These are phyloP conservation scores for Dipodomys spectabilis DNA, from an alignment of 2,113 vertebrate genomes.

Conservation along the genomic window DNA sequence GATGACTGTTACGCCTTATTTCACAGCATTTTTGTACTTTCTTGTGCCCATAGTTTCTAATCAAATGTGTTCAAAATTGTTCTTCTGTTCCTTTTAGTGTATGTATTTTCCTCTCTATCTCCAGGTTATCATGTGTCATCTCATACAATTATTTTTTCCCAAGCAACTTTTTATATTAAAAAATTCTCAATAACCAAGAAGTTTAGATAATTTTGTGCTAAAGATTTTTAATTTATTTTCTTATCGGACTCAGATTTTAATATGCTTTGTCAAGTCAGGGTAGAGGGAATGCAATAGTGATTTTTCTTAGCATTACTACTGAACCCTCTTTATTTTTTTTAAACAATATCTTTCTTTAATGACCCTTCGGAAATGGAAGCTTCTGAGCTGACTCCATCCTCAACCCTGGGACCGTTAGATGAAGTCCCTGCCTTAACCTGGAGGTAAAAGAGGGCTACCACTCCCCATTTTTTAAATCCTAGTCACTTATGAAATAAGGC, in stretches of 20 bases:
- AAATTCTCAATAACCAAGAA: background rate
- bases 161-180: background rate
- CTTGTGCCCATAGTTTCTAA: conserved; percentile 19
- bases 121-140: background rate
- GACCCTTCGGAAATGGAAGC: conserved; percentile 78
- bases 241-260: background rate
- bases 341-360: conserved; percentile 83
- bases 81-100: conserved; percentile 2
- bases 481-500: conserved; percentile 80
- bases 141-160: conserved; percentile 13
- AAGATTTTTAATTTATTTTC: background rate
- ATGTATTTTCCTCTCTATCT: background rate
- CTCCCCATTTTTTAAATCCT: conserved; percentile 67
- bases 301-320: too few species aligned
- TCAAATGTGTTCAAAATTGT: conserved; percentile 4
- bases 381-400: conserved; percentile 77
- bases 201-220: background rate
- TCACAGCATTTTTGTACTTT: background rate
- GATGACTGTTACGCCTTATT: background rate
- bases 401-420: conserved; percentile 60
- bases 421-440: conserved; percentile 61
- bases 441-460: conserved; percentile 48
- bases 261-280: background rate
- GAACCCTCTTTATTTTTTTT: background rate
- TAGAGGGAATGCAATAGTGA: background rate